Base-by-base conservation (phyloP, 2,113 vertebrate species). In the Syrrhaptes paradoxus region DNA sequence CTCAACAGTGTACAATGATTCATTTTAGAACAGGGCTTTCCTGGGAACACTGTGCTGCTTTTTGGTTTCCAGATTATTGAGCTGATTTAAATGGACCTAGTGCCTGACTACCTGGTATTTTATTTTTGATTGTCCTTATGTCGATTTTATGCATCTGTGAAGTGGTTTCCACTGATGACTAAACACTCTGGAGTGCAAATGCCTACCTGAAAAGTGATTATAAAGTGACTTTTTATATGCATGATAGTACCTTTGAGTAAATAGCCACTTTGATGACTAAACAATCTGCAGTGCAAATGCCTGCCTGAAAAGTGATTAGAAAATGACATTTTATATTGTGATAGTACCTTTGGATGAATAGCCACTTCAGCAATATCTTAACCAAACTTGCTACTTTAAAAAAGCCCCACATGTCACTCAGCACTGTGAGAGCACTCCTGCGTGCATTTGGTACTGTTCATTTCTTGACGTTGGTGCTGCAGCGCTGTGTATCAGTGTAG, bases 91-190 rank as follows among this genome's bases (percentile, higher is more conserved):
- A 49, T 29, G 43, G 61, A 28, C 90, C 59, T 36, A 4, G 17
- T 67, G 80, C 68, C 66, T 90, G 36, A 15, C 88, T 93, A 65
- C 57, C 45, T 54, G 66, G 61, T 82, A 25, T 21, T 71, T 65
- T 41, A 17, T 7, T 72, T 93, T 31, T 51, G 72, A 62, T 81
- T 85, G 79, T 61, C 76, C 89, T 92, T 57, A 19, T 78, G 65
- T 74, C 5, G 0, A n/a, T 73, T 93, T 93, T 68, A 58, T 86
- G 54, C 66, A 58, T 49, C n/a, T 81, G 85, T 86, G 31, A 87
- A 89, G 86, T 68, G 79, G 75, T 52, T 94, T 72, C 61, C 28
- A 46, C 70, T 92, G 95, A 75, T 93, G 88, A 84, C 38, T 95
- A 21, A 78, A 72, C 49, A 63, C 45, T n/a, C 65, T 74, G 91